phyloP scores from a whole-genome alignment of 1,140 invertebrate species.

The Temnothorax curvispinosus region DNA sequence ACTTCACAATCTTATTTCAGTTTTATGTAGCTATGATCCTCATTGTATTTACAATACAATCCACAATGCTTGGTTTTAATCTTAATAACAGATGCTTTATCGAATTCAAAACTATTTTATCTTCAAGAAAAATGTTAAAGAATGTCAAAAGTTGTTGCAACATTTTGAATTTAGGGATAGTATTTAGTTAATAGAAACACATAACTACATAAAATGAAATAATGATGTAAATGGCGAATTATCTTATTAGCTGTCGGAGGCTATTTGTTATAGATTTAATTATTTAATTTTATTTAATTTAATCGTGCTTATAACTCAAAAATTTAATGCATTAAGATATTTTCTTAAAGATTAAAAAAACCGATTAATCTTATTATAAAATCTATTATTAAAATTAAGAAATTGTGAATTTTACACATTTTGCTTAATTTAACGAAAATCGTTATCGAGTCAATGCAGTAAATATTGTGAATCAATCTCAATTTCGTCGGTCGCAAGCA shows the following conservation, averaged over 20 bases:
- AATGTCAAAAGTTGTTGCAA: neutral
- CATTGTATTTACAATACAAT: neutral
- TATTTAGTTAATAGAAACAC: neutral
- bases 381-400: slow-evolving; percentile 26
- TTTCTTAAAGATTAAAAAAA: neutral
- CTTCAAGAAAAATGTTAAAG: neutral
- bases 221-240: neutral
- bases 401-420: neutral
- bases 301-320: neutral
- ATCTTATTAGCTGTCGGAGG: neutral
- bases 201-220: neutral
- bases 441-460: neutral
- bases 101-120: neutral
- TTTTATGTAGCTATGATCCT: neutral
- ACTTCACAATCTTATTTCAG: slow-evolving; percentile 7
- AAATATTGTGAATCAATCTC: slow-evolving; percentile 8
- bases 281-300: neutral
- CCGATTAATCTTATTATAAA: neutral
- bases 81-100: neutral
- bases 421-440: neutral
- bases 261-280: neutral
- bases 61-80: neutral
- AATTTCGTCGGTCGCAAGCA: neutral
- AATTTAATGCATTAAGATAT: neutral
- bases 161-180: neutral